These are phyloP conservation scores for Orcinus orca DNA, from an alignment of 2,113 vertebrate genomes.

Conservation along the genomic window DNA sequence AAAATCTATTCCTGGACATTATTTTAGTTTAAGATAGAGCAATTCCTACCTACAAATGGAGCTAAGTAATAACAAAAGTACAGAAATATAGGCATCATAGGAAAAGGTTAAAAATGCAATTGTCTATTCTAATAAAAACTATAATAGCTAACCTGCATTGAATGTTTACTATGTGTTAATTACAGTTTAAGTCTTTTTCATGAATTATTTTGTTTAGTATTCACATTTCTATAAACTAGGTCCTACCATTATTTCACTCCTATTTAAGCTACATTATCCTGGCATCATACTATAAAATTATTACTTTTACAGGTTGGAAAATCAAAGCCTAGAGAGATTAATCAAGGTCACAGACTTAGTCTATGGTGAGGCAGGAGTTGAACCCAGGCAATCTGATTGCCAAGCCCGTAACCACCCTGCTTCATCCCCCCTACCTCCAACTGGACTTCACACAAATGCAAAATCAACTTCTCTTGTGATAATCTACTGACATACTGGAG, in stretches of 20 bases:
- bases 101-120: background rate
- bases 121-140: background rate
- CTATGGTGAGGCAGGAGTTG: background rate
- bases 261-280: background rate
- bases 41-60: background rate
- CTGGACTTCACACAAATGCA: background rate
- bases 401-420: background rate
- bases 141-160: background rate
- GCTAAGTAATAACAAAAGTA: background rate
- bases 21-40: background rate
- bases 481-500: background rate
- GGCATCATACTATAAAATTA: background rate
- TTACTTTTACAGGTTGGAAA: background rate
- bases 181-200: slow-evolving; percentile 4
- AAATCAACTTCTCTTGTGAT: background rate
- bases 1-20: background rate
- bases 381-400: background rate
- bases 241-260: background rate
- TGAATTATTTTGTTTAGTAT: background rate
- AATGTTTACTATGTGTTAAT: background rate
- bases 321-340: background rate
- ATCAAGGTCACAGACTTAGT: background rate
- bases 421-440: background rate
- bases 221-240: background rate
- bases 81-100: background rate